Evolutionary conservation across 92 coral and sea anemone genomes (phyloP).

Genomic region (Nematostella vectensis): DNA sequence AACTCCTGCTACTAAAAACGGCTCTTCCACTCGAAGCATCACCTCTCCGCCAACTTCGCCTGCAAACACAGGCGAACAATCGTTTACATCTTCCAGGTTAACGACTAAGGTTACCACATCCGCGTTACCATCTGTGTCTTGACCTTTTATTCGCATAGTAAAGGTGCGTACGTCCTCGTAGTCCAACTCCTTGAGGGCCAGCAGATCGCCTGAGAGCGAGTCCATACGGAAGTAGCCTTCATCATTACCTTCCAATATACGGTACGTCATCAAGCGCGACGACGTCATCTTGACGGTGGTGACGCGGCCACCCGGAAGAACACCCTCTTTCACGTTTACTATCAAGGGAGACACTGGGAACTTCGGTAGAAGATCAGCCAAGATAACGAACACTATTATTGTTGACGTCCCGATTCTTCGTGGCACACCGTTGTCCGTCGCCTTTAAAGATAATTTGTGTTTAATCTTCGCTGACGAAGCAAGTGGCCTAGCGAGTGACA

Average conservation of each 20-base stretch:
- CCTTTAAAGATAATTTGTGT: conserved; percentile 39
- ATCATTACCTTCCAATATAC: conserved; percentile 51
- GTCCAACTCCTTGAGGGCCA: conserved; percentile 44
- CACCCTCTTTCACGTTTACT: conserved; percentile 49
- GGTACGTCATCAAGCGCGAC: conserved; percentile 29
- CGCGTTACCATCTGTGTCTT: conserved; percentile 38
- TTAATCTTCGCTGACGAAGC: conserved; percentile 21
- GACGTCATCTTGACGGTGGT: conserved; percentile 50
- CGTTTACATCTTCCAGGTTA: conserved; percentile 49
- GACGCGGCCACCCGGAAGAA: conserved; percentile 40
- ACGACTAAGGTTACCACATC: conserved; percentile 44
- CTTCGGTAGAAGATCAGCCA: conserved; percentile 47
- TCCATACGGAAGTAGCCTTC: conserved; percentile 50
- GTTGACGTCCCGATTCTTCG: conserved; percentile 25
- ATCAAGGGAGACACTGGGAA: conserved; percentile 40
- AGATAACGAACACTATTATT: conserved; percentile 26
- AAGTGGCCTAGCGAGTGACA: conserved; percentile 33
- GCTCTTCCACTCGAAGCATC: background rate
- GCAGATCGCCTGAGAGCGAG: conserved; percentile 49
- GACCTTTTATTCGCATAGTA: conserved; percentile 32
- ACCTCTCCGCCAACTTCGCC: conserved; percentile 17
- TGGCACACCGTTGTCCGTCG: conserved; percentile 29
- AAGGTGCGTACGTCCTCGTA: conserved; percentile 38
- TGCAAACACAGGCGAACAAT: conserved; percentile 48
- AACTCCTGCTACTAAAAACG: conserved; percentile 30